These are phyloP conservation scores for Agrotis ipsilon DNA, from an alignment of 2,888 invertebrate genomes.

Conservation along the genomic window DNA sequence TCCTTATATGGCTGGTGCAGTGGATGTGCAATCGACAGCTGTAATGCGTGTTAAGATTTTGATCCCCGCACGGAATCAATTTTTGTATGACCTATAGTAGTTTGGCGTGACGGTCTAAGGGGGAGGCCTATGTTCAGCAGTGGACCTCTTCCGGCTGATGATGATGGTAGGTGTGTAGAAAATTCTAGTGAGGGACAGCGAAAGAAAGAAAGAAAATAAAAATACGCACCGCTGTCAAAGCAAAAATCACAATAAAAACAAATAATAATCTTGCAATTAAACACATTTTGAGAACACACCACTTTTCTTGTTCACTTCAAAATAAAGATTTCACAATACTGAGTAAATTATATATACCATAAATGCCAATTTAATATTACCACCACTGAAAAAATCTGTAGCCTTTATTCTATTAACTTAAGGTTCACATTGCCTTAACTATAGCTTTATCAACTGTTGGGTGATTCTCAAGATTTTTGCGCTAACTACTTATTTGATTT, in stretches of 20 bases:
- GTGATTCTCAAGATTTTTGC: neutral
- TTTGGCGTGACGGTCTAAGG: too few species aligned
- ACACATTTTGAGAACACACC: constrained; percentile 39
- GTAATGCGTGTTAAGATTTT: too few species aligned
- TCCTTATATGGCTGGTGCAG: too few species aligned
- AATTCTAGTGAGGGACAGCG: too few species aligned
- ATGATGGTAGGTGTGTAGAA: too few species aligned
- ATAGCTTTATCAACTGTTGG: neutral
- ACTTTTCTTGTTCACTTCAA: constrained; percentile 16
- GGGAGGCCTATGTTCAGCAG: too few species aligned
- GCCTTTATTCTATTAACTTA: neutral
- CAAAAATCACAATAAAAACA: constrained; percentile 28
- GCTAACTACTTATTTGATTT: constrained; percentile 11
- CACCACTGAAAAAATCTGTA: neutral
- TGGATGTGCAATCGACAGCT: too few species aligned
- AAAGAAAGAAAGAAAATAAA: neutral
- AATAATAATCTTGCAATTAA: constrained; percentile 17
- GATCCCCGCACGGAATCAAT: too few species aligned
- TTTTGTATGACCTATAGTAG: too few species aligned
- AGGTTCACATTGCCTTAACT: constrained; percentile 5
- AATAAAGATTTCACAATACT: constrained; percentile 8
- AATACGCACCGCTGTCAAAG: constrained; percentile 34
- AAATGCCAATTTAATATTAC: neutral
- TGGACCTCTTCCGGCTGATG: too few species aligned
- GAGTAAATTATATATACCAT: constrained; percentile 41